Evolutionary conservation across 2,888 invertebrate species (phyloP), one percentile per base, ranked within the genome.

Genomic region (Mimas tiliae): DNA sequence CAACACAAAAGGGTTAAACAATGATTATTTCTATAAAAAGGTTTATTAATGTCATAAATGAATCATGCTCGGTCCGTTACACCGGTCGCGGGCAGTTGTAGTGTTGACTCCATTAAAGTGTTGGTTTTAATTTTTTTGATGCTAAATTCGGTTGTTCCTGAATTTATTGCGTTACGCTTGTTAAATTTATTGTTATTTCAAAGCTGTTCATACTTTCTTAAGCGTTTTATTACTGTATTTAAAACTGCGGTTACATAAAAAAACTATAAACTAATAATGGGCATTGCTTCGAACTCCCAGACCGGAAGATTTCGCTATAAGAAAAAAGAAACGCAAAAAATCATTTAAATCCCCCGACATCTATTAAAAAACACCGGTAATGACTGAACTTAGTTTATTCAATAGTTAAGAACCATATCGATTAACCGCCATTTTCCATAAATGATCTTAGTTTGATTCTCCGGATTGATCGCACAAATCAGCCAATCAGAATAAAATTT

Each of bases 1-100:
- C 68, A 70, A 69, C 79, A 88, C 88, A 88, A 91, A 85, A 85
- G 91, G 89, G 86, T 87, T 89, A 93, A 87, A 92, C 91, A 93
- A 93, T 86, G 83, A 82, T 81, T 79, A 74, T 72, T 76, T 69
- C 77, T 72, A 82, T 84, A 88, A 88, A 89, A 90, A 90, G 83
- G 78, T 82, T 82, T 90, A 93, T 91, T 92, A 92, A 92, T 91
- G 83, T 78, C 77, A 77, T 84, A 84, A 83, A 90, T 90, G 84
- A 80, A 87, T 89, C 88, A 88, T 80, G 67, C 72, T 69, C 68
- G 83, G 87, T 85, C 88, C 86, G 91, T 91, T 90, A 85, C 84
- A 91, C 90, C 89, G 91, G 89, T 90, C 77, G 68, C 47, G 74
- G 70, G 68, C 72, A 70, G 71, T 73, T 70, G 64, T 70, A 73